phyloP scores from a whole-genome alignment of 2,888 invertebrate species.

The Anthophora plumipes region DNA sequence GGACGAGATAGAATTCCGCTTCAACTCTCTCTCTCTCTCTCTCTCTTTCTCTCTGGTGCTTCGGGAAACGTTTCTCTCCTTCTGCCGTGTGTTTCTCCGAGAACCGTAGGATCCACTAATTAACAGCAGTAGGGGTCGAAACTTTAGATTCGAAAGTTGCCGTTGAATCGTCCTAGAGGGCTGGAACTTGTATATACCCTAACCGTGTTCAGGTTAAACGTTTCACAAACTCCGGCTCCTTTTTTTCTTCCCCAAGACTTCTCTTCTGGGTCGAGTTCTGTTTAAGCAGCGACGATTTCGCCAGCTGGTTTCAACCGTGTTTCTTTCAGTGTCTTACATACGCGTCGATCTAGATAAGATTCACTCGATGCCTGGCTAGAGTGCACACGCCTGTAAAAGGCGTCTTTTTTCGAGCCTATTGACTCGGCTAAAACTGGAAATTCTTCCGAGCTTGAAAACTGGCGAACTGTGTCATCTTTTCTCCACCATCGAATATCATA shows the following conservation, averaged over 20 bases:
- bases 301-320: background rate
- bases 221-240: background rate
- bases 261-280: slow-evolving; percentile 6
- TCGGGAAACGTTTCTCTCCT: background rate
- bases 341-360: slow-evolving; percentile 32
- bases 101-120: slow-evolving; percentile 61
- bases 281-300: slow-evolving; percentile 17
- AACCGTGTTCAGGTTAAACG: slow-evolving; percentile 8
- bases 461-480: slow-evolving; percentile 11
- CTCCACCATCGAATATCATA: background rate
- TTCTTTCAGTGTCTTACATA: background rate
- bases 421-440: slow-evolving; percentile 24
- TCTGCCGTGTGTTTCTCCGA: background rate
- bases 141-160: slow-evolving; percentile 4
- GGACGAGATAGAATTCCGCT: slow-evolving; percentile 52
- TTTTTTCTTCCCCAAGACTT: background rate
- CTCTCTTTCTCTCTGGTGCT: no score
- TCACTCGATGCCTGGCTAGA: background rate
- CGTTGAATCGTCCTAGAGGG: background rate
- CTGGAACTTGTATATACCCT: background rate
- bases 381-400: background rate
- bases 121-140: slow-evolving; percentile 55
- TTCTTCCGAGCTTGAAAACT: background rate
- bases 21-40: slow-evolving; percentile 1
- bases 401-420: slow-evolving; percentile 23